Base-by-base conservation (phyloP, 2,113 vertebrate species). In the Terrapene triunguis region DNA sequence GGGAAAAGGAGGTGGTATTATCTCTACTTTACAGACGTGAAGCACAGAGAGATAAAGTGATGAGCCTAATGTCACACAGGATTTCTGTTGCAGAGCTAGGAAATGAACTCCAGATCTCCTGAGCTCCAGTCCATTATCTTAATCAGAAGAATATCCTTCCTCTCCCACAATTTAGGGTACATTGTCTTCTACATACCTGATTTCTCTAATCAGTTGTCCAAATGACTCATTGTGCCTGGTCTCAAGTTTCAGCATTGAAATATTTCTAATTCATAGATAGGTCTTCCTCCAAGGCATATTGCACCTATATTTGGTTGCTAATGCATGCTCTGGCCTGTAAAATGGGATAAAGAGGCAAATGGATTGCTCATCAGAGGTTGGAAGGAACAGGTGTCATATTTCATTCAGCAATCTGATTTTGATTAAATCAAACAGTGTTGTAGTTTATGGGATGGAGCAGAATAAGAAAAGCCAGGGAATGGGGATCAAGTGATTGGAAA, bases 181-280 rank as follows among this genome's bases (percentile, higher is more conserved):
- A 78, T 81, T 96, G 92, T 93, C 85, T 95, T 93, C 93, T 94
- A 95, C 94, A 95, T 94, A 92, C 84, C 92, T 84, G 92, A 95
- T 93, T 97, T 96, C 93, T 97, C 95, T 53, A 65, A 35, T n/a
- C 85, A 96, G 88, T 93, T 79, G 82, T 76, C 86, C 87, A 97
- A 91, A 65, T 27, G 21, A 76, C 24, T 85, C 80, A 25, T 79
- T 54, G 65, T 79, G 95, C 85, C 57, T 93, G 85, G 10, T 86
- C 12, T 81, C 65, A 76, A 42, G 22, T 44, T 74, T 88, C 50
- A 92, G 85, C 74, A 29, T 47, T n/a, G 84, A 95, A 85, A 27
- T 44, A 62, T 89, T 1, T 80, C 87, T 91, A 29, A 84, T 48
- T 87, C 82, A 53, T 53, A 88, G 78, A 38, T 48, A 47, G 54